Base-by-base conservation (phyloP, 2,888 invertebrate genomes). In the Parnassius smintheus region DNA sequence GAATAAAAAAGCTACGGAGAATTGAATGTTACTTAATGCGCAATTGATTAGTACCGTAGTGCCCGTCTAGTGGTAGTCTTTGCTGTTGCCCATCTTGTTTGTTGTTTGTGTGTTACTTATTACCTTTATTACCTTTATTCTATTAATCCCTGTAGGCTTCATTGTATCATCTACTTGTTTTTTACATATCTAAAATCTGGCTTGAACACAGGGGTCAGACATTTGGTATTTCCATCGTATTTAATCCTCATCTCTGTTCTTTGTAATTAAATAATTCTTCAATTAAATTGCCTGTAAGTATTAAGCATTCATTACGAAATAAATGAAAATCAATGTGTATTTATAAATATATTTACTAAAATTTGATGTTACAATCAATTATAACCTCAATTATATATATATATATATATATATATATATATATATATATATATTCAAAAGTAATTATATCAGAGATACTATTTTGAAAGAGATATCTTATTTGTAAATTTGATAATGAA, bases 391-490 rank as follows among this genome's bases (percentile, higher is more conserved):
- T 55, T 59, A 63, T n/a, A n/a, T n/a, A n/a, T n/a, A n/a, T n/a
- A n/a, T n/a, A n/a, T n/a, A n/a, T n/a, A n/a, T n/a, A n/a, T n/a
- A n/a, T n/a, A n/a, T n/a, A n/a, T n/a, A n/a, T n/a, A n/a, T n/a
- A n/a, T n/a, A n/a, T n/a, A n/a, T n/a, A n/a, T n/a, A n/a, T n/a
- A n/a, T n/a, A n/a, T n/a, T n/a, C n/a, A n/a, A n/a, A n/a, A n/a
- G n/a, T n/a, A n/a, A n/a, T n/a, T 64, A 59, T 72, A 76, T 71
- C 78, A 83, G 82, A 85, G 78, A 71, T 72, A 75, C 74, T 84
- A 81, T 83, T 83, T 84, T 83, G 76, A 77, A 82, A 76, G 18
- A 55, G 54, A 59, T 44, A 59, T 9, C 11, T 55, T 59, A 59
- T 45, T 35, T 63, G 62, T 63, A 55, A 55, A 53, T 50, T 9